Evolutionary conservation across 2,797 vertebrate genomes (phyloP), one percentile per base, ranked within the genome.

Genomic region (Knipowitschia caucasica): DNA sequence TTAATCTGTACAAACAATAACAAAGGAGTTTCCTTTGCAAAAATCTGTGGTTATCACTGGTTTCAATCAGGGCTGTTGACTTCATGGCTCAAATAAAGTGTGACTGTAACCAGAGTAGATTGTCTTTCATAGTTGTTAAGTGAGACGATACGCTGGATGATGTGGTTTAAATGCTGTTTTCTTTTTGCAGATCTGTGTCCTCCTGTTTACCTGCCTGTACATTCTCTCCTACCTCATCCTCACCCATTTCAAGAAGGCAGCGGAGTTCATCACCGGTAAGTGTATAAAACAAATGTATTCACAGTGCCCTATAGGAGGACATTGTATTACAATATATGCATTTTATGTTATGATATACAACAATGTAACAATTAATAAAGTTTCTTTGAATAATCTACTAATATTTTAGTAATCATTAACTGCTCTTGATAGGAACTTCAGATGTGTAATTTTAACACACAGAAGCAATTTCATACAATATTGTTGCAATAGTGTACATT

Each of bases 151-250:
- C 11, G 27, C 20, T 29, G 11, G 25, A 34, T 20, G 39, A 39
- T 29, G 3, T 1, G 18, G 10, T 20, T 5, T 20, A 50, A 52
- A 63, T 21, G 4, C 18, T 30, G 29, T 2, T 12, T 36, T 36
- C 51, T 27, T 15, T 47, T 4, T 72, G 8, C 79, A 99, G 97
- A 98, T 99, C 78, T 99, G 94, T 1, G 81, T 92, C 5, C 91
- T 98, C 71, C 91, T 99, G 63, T 98, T 99, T 25, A 84, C 88
- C 4, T 89, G 90, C 68, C 94, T 99, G 53, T 98, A 99, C 86
- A 91, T 98, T 34, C 73, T 98, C 68, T 95, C 93, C 72, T 96
- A 98, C 77, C 81, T 97, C 71, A 81, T 96, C 80, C 91, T 99
- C 76, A 94, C 94, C 24, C 91, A 86, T 85, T 99, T 96, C 84